A percentile compares a stretch with the other conserved stretches of the same genome.
These are phyloP conservation scores for Trachymyrmex cornetzi DNA, from an alignment of 1,140 invertebrate genomes.

Conservation along the genomic window DNA sequence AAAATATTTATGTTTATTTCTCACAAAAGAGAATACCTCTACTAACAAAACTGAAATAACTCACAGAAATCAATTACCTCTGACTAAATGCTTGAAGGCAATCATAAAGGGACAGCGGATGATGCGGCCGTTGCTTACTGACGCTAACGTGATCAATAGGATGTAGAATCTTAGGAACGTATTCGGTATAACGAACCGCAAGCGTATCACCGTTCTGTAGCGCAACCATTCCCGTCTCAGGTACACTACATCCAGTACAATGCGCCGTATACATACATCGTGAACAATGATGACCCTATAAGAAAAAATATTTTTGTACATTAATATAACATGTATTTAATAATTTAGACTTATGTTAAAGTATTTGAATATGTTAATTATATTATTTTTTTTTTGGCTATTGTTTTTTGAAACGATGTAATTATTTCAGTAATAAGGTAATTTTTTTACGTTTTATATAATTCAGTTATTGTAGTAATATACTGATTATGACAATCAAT, in stretches of 20 bases:
- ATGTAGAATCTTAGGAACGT: slow-evolving; percentile 79
- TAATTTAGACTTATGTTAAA: background rate
- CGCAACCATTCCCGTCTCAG: slow-evolving; percentile 85
- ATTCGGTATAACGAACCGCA: slow-evolving; percentile 87
- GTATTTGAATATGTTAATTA: background rate
- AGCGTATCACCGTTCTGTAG: slow-evolving; percentile 88
- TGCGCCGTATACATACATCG: slow-evolving; percentile 88
- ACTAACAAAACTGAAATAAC: background rate
- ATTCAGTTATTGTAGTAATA: background rate
- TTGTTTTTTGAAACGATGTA: background rate
- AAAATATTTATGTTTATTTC: background rate
- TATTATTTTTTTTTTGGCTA: background rate
- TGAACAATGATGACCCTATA: slow-evolving; percentile 89
- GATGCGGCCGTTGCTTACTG: slow-evolving; percentile 84
- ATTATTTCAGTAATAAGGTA: slow-evolving; percentile 6
- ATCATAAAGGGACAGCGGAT: slow-evolving; percentile 89
- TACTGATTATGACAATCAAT: background rate
- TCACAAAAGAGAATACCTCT: background rate
- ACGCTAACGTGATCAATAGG: slow-evolving; percentile 85
- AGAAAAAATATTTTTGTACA: slow-evolving; percentile 25
- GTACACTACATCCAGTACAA: slow-evolving; percentile 89
- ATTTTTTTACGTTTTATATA: background rate
- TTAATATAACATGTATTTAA: slow-evolving; percentile 1
- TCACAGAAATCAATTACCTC: slow-evolving; percentile 84
- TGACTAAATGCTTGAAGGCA: slow-evolving; percentile 91